Conservation (phyloP, 1,140 invertebrate genomes). For the Lordiphosa stackelbergi region DNA sequence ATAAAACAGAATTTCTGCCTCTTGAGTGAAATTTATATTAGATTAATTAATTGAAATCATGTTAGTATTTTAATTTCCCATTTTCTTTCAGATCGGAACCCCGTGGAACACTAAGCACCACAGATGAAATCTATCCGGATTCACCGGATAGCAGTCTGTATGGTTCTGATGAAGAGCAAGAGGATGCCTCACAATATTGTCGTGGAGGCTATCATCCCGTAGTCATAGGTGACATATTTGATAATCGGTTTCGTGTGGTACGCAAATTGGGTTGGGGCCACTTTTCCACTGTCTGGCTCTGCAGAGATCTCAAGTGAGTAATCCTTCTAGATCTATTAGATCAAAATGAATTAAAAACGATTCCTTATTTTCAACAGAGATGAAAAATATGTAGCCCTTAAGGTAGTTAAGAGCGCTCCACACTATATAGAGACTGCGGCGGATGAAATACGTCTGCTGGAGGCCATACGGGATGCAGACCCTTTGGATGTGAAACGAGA, state of each 20-base stretch:
- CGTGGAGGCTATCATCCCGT: conserved; percentile 98
- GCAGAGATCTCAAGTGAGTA: conserved; percentile 88
- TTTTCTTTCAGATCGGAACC: conserved; percentile 68
- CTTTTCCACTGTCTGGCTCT: conserved; percentile 98
- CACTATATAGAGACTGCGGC: conserved; percentile 99
- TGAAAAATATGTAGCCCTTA: conserved; percentile 96
- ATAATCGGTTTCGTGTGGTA: conserved; percentile 95
- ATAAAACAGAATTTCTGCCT: too few species aligned
- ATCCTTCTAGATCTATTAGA: too few species aligned
- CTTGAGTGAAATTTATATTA: not conserved
- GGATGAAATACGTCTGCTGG: conserved; percentile 98
- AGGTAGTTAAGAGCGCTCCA: conserved; percentile 98
- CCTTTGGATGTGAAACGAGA: conserved; percentile 91
- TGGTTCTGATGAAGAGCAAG: conserved; percentile 91
- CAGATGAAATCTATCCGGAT: conserved; percentile 74
- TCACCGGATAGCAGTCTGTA: conserved; percentile 75
- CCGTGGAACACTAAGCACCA: conserved; percentile 67
- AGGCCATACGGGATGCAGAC: conserved; percentile 95
- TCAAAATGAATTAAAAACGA: not conserved
- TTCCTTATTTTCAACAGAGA: conserved; percentile 78
- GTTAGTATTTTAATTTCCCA: conserved; percentile 3
- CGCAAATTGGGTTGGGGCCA: conserved; percentile 99
- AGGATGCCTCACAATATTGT: conserved; percentile 95
- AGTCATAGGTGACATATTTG: conserved; percentile 93
- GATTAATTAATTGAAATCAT: not conserved